Percentiles rank a stretch among this genome's conserved stretches.
Conservation (phyloP, 2,113 vertebrate genomes). For the Menidia beryllina region DNA sequence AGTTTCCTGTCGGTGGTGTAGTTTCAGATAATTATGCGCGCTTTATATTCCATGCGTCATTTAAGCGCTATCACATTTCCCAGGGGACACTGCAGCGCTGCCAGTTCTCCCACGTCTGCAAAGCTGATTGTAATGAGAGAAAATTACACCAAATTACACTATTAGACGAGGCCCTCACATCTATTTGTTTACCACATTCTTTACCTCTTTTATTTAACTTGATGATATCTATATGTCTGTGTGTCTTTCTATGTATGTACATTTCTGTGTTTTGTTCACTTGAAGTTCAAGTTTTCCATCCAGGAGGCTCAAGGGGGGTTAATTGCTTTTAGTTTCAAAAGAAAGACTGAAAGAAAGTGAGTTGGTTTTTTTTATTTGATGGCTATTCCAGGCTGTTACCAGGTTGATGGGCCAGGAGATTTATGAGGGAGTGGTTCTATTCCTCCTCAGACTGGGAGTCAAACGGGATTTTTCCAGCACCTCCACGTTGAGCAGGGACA, state of each 20-base stretch:
- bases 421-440: constrained; percentile 60
- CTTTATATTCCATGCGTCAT: constrained; percentile 27
- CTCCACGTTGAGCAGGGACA: constrained; percentile 36
- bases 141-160: constrained; percentile 52
- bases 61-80: constrained; percentile 32
- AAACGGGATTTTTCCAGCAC: constrained; percentile 37
- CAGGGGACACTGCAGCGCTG: constrained; percentile 26
- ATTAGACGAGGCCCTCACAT: constrained; percentile 26
- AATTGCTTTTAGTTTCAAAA: constrained; percentile 40
- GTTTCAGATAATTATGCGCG: constrained; percentile 30
- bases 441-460: constrained; percentile 40
- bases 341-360: constrained; percentile 18
- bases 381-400: constrained; percentile 61
- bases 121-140: constrained; percentile 58
- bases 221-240: neutral
- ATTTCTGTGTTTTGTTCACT: neutral
- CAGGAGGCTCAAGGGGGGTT: constrained; percentile 11
- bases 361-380: constrained; percentile 48
- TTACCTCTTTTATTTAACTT: constrained; percentile 7
- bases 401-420: constrained; percentile 57
- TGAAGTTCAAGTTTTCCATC: constrained; percentile 25
- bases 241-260: too few species aligned
- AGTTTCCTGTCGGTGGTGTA: neutral
- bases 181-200: constrained; percentile 14
- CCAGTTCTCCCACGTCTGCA: constrained; percentile 12